These are phyloP conservation scores for Hydrolagus affinis DNA, from an alignment of 2,113 vertebrate genomes.

Conservation along the genomic window DNA sequence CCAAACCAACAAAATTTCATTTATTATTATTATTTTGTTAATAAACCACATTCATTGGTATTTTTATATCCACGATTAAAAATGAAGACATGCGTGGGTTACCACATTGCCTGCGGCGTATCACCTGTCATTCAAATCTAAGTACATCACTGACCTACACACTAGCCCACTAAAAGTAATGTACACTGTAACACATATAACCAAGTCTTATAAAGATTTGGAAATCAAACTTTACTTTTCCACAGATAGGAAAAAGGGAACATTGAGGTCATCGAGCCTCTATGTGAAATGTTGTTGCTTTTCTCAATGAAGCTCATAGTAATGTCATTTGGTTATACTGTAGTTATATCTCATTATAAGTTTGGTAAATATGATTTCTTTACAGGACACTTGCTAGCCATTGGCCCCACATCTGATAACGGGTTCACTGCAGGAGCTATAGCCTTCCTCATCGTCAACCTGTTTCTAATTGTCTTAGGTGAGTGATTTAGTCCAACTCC, in stretches of 20 bases:
- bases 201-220: not conserved
- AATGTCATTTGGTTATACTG: not conserved
- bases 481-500: slow-evolving; percentile 35
- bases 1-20: too few species aligned
- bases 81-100: too few species aligned
- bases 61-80: too few species aligned
- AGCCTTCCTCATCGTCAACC: slow-evolving; percentile 68
- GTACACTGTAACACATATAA: not conserved
- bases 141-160: too few species aligned
- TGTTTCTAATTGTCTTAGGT: slow-evolving; percentile 67
- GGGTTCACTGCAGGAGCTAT: slow-evolving; percentile 66
- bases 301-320: not conserved
- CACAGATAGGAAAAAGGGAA: not conserved
- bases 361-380: not conserved
- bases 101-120: too few species aligned
- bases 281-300: too few species aligned
- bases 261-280: too few species aligned
- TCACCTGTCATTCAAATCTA: too few species aligned
- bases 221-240: not conserved
- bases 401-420: slow-evolving; percentile 40
- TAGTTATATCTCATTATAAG: not conserved
- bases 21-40: too few species aligned
- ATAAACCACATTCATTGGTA: too few species aligned
- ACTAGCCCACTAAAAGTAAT: too few species aligned
- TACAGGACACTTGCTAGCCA: slow-evolving; percentile 54